These are phyloP conservation scores for Forbesichthys papilliferus DNA, from an alignment of 2,113 vertebrate genomes.

Conservation along the genomic window DNA sequence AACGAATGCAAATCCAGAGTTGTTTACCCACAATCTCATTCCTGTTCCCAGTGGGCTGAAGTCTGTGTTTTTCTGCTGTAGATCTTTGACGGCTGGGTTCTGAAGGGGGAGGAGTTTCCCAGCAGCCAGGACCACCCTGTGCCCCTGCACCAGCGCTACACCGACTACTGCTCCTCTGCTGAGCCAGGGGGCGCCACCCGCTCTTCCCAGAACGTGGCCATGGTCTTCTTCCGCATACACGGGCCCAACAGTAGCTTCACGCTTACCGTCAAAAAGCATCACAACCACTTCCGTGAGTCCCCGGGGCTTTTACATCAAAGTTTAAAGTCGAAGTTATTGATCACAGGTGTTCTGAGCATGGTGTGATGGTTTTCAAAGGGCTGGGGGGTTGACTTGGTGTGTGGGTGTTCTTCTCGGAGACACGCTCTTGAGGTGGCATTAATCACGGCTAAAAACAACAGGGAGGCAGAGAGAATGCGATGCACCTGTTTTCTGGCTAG, in stretches of 20 bases:
- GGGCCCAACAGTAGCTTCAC: constrained; percentile 86
- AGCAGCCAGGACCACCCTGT: constrained; percentile 89
- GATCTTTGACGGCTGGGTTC: constrained; percentile 97
- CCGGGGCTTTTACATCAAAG: neutral
- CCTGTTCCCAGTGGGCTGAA: neutral
- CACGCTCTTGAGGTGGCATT: constrained; percentile 47
- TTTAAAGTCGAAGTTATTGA: neutral
- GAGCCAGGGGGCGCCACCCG: constrained; percentile 67
- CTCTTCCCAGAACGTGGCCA: constrained; percentile 93
- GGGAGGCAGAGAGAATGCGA: constrained; percentile 42
- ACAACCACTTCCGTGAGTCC: constrained; percentile 91
- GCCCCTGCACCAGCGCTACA: constrained; percentile 82
- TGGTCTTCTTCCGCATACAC: constrained; percentile 92
- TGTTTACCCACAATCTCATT: neutral
- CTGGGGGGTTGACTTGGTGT: constrained; percentile 1
- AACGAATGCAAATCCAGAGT: too few species aligned
- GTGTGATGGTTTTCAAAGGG: neutral
- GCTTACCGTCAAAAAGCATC: constrained; percentile 81
- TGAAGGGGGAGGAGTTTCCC: constrained; percentile 95
- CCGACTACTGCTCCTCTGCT: constrained; percentile 84
- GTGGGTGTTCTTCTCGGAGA: constrained; percentile 29
- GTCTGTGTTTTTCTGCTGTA: constrained; percentile 39
- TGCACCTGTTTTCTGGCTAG: constrained; percentile 66
- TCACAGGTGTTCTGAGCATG: neutral
- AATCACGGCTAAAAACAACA: constrained; percentile 51